Conservation (phyloP, 2,113 vertebrate species). For the Corythornis madagascariensis region DNA sequence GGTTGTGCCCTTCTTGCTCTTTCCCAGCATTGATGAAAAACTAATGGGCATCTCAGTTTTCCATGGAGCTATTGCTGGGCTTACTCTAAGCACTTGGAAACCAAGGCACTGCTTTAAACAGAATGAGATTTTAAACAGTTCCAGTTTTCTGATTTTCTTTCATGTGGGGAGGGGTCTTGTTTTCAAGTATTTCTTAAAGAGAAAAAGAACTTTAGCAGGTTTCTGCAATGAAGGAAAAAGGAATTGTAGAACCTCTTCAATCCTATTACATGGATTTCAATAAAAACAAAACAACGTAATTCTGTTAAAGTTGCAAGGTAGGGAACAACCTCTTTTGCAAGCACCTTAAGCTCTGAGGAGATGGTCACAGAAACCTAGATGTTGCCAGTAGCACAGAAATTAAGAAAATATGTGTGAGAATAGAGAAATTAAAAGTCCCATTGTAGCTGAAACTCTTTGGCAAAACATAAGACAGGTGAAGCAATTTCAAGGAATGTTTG, state of each 20-base stretch:
- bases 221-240: not conserved
- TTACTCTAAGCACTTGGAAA: not conserved
- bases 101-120: not conserved
- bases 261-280: not conserved
- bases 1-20: not conserved
- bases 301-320: not conserved
- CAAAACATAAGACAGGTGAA: not conserved
- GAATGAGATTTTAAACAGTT: not conserved
- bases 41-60: not conserved
- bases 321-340: not conserved
- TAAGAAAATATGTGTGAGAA: not conserved
- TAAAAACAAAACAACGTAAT: not conserved
- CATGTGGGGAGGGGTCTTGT: not conserved
- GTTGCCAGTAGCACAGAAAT: not conserved
- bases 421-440: not conserved
- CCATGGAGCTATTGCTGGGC: not conserved
- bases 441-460: not conserved
- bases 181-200: not conserved
- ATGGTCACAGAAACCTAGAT: not conserved
- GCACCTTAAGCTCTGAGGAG: not conserved
- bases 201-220: not conserved
- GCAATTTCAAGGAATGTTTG: not conserved
- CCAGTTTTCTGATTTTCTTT: not conserved
- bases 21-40: not conserved
- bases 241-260: not conserved